phyloP scores from a whole-genome alignment of 2,888 invertebrate genomes.

The Pollenia amentaria region DNA sequence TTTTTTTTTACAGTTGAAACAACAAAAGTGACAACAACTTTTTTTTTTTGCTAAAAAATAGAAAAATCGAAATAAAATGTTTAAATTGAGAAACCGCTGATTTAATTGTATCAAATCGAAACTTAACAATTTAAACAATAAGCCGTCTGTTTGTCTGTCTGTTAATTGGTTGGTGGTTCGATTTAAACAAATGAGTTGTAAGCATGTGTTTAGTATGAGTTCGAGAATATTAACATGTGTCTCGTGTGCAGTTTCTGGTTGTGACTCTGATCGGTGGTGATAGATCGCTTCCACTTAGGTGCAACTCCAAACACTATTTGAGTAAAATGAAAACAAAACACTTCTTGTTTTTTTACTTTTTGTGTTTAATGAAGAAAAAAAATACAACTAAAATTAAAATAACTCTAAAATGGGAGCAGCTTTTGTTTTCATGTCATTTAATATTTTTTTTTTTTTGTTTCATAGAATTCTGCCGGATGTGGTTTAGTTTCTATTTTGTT shows the following conservation, averaged over 20 bases:
- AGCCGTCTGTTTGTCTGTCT: constrained; percentile 10
- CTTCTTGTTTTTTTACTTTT: constrained; percentile 48
- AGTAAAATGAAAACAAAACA: constrained; percentile 43
- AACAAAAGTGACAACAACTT: constrained; percentile 54
- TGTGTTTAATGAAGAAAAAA: constrained; percentile 17
- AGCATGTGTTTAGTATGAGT: constrained; percentile 43
- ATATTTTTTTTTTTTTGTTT: constrained; percentile 42
- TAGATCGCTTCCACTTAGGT: constrained; percentile 53
- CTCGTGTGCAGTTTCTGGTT: constrained; percentile 49
- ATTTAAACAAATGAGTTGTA: constrained; percentile 46
- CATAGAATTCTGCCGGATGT: constrained; percentile 69
- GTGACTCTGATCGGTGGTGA: constrained; percentile 44
- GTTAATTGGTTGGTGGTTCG: background rate
- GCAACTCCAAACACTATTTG: constrained; percentile 33
- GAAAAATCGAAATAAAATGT: constrained; percentile 69
- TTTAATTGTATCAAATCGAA: constrained; percentile 68
- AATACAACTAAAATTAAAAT: background rate
- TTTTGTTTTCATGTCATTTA: constrained; percentile 53
- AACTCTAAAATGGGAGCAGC: constrained; percentile 66
- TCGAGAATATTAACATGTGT: constrained; percentile 64
- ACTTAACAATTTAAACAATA: constrained; percentile 50
- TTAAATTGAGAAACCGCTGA: constrained; percentile 76
- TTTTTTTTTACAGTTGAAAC: constrained; percentile 21
- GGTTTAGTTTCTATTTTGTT: constrained; percentile 48
- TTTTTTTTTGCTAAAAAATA: background rate